A percentile compares a stretch with the other conserved stretches of the same genome.
Evolutionary conservation across 64 coral and sea anemone species (phyloP).

Genomic region (Catalaphyllia jardinei): DNA sequence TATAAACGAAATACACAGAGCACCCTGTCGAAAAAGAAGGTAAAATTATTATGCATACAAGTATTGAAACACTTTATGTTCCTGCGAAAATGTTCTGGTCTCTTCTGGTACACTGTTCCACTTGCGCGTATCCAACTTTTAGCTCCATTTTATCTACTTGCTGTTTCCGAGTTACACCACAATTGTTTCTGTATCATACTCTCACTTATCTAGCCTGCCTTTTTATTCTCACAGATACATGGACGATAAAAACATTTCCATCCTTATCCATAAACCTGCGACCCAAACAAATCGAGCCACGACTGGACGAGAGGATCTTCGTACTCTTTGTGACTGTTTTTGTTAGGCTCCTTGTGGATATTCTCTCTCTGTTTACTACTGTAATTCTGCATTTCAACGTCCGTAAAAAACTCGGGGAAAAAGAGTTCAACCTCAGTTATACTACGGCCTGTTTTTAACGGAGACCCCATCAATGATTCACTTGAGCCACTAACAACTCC

Average conservation of each 20-base stretch:
- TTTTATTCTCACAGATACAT: not conserved
- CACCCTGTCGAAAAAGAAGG: no score
- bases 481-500: not conserved
- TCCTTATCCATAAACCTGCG: constrained; percentile 5
- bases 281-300: constrained; percentile 6
- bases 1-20: no score
- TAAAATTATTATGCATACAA: no score
- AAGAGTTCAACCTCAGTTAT: not conserved
- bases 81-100: no score
- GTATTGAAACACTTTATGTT: no score
- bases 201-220: not conserved
- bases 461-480: not conserved
- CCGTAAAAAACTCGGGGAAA: constrained; percentile 22
- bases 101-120: no score
- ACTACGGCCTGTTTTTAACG: not conserved
- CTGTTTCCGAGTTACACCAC: not conserved
- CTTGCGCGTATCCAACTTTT: not conserved
- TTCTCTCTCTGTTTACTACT: no score
- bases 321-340: not conserved
- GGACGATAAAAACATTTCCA: not conserved
- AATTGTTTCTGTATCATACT: not conserved
- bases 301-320: constrained; percentile 24
- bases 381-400: not conserved
- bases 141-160: not conserved
- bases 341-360: not conserved